Percentiles rank a stretch among this genome's conserved stretches.
Evolutionary conservation across 2,113 vertebrate genomes (phyloP).

Genomic region (Heteronetta atricapilla): DNA sequence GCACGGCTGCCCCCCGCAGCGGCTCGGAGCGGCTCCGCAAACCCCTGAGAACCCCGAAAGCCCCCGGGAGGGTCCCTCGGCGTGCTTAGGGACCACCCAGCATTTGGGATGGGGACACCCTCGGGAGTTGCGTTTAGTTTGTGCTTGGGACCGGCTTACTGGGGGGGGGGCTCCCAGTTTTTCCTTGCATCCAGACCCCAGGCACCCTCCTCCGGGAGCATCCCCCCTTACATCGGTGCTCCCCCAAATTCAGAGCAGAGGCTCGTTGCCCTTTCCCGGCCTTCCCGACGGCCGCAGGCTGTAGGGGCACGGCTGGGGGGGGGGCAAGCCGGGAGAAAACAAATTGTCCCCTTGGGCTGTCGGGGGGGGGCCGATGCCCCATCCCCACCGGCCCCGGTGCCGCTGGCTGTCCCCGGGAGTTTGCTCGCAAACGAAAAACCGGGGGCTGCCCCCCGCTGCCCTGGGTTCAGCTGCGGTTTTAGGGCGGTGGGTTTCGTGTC

Average conservation of each 20-base stretch:
- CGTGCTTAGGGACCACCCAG: no score
- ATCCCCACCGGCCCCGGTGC: not conserved
- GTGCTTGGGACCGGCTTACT: not conserved
- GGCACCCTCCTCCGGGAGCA: not conserved
- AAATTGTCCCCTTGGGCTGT: accelerated
- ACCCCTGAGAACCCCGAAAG: not conserved
- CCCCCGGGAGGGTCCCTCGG: not conserved
- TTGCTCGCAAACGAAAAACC: constrained; percentile 28
- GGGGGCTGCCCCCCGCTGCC: not conserved
- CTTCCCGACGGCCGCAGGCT: no score
- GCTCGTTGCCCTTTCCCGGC: no score
- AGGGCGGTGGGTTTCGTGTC: not conserved
- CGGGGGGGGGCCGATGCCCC: not conserved
- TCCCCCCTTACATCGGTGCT: not conserved
- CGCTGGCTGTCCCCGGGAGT: not conserved
- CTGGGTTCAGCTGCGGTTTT: not conserved
- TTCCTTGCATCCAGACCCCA: not conserved
- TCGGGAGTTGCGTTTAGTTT: not conserved
- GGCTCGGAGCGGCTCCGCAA: accelerated
- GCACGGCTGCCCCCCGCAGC: not conserved
- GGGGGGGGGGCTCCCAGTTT: accelerated
- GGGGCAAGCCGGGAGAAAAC: not conserved
- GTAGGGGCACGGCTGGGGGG: accelerated
- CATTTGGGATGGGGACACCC: not conserved
- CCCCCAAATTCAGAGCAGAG: not conserved